These are phyloP conservation scores for Parnassius mnemosyne DNA, from an alignment of 2,888 invertebrate species.

Conservation along the genomic window DNA sequence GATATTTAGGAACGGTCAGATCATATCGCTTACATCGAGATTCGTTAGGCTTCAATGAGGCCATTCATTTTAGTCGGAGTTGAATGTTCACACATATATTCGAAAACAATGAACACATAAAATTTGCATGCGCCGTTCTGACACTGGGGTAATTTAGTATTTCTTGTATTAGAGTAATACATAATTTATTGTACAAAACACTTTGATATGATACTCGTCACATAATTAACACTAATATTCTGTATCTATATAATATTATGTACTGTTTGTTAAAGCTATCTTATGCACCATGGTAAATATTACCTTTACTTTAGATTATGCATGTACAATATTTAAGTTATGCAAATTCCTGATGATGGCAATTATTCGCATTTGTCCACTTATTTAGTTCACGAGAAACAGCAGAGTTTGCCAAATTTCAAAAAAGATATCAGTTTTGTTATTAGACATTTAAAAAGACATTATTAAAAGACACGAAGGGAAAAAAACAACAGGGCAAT, in stretches of 20 bases:
- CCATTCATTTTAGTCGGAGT: constrained; percentile 11
- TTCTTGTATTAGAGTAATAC: neutral
- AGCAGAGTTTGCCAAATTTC: too few relatives aligned
- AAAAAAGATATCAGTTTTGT: neutral
- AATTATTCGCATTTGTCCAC: too few relatives aligned
- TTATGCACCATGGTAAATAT: constrained; percentile 5
- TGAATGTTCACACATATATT: constrained; percentile 9
- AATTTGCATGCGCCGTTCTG: constrained; percentile 55
- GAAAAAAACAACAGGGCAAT: too few relatives aligned
- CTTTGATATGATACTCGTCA: neutral
- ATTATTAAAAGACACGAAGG: too few relatives aligned
- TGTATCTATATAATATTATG: constrained; percentile 5
- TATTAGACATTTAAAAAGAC: neutral
- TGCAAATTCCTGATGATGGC: neutral
- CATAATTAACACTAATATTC: too few relatives aligned
- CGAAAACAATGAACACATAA: constrained; percentile 43
- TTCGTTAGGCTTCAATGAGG: constrained; percentile 5
- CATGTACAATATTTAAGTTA: constrained; percentile 12
- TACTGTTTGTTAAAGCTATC: constrained; percentile 7
- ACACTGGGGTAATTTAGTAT: constrained; percentile 12
- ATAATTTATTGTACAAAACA: constrained; percentile 8
- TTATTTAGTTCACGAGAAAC: neutral
- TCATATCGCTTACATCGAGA: constrained; percentile 27
- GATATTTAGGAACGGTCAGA: constrained; percentile 29
- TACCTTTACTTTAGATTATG: constrained; percentile 10